Conservation (phyloP, 2,113 vertebrate genomes). For the Ondatra zibethicus region DNA sequence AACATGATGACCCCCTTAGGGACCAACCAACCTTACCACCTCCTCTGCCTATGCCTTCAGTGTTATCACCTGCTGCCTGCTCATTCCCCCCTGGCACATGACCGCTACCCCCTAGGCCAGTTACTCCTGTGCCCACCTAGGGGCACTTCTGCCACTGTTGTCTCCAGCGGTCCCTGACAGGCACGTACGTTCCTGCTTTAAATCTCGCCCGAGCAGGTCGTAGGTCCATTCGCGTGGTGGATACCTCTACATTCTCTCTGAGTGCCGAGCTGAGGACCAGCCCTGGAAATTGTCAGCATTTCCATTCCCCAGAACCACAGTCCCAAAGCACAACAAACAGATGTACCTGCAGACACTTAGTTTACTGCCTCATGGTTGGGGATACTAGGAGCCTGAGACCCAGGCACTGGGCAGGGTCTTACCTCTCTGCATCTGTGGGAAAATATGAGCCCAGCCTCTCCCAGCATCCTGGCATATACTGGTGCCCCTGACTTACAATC, state of each 20-base stretch:
- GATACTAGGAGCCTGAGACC: not conserved
- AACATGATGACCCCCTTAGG: too few relatives aligned
- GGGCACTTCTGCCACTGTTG: not conserved
- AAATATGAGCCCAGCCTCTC: not conserved
- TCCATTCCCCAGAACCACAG: rapidly evolving
- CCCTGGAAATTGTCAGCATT: rapidly evolving
- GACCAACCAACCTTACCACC: not conserved
- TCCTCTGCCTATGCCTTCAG: rapidly evolving
- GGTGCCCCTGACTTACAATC: not conserved
- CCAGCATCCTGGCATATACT: rapidly evolving
- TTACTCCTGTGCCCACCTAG: not conserved
- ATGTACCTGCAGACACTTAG: rapidly evolving
- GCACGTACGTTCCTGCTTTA: not conserved
- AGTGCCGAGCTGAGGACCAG: not conserved
- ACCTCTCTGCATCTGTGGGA: too few relatives aligned
- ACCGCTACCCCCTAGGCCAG: not conserved
- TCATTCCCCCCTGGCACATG: not conserved
- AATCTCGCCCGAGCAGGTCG: not conserved
- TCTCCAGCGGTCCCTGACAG: rapidly evolving
- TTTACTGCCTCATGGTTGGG: rapidly evolving
- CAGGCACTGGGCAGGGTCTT: rapidly evolving
- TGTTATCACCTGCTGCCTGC: not conserved
- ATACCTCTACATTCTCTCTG: rapidly evolving
- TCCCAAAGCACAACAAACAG: rapidly evolving
- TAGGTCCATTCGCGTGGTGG: too few relatives aligned